Evolutionary conservation across 2,797 vertebrate species (phyloP), one percentile per base, ranked within the genome.

Genomic region (Neosalanx taihuensis): DNA sequence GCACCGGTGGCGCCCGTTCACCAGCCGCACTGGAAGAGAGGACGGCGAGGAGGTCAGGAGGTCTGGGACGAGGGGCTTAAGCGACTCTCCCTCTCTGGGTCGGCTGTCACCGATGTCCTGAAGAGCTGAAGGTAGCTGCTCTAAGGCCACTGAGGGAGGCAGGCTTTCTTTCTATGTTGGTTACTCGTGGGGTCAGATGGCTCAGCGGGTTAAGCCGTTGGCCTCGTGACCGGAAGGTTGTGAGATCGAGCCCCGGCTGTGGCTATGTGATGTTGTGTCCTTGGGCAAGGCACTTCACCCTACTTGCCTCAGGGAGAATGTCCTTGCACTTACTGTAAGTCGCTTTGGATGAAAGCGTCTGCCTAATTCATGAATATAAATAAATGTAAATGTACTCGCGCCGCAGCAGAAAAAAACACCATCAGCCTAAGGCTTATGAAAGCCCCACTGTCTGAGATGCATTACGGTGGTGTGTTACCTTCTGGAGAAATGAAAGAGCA

Each of bases 1-100:
- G 72, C 97, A 99, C 12, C 79, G 86, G 85, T 79, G 94, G 0
- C 81, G 90, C 51, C 97, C 97, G 0, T 95, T 96, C 80, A 95
- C 83, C n/a, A 99, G 89, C 29, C 90, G 93, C n/a, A 98, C 91
- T 92, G 91, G 46, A 29, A 33, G 17, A 65, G 37, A 41, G 23
- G 41, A 65, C 18, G 49, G 12, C 12, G 49, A 6, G 33, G 33
- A 5, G 60, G 60, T 23, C 56, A 64, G 13, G 63, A 35, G 29
- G 5, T 31, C 31, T 63, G 17, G 7, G 7, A 10, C 4, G 29
- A 63, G 31, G 18, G 13, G 35, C 9, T 17, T 18, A 10, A 3
- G 7, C 58, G 17, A 57, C 29, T 51, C 65, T 51, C 57, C 30
- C 17, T 7, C 30, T 3, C 15, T 2, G 3, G 13, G 20, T n/a